A percentile compares a stretch with the other conserved stretches of the same genome.
These are phyloP conservation scores for Drepana falcataria DNA, from an alignment of 2,888 invertebrate species.

Conservation along the genomic window DNA sequence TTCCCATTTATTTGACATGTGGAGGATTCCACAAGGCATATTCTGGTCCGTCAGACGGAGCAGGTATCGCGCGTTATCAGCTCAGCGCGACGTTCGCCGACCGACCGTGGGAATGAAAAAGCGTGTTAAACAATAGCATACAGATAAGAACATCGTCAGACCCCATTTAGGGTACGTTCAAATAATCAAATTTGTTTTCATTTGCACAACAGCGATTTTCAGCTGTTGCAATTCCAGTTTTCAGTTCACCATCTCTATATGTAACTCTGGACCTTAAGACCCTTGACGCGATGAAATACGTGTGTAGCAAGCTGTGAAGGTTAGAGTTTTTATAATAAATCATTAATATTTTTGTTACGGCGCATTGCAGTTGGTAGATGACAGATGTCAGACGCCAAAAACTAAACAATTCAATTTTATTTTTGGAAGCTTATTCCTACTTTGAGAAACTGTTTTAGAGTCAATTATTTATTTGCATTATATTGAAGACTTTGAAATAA, in stretches of 20 bases:
- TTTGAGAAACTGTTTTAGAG: neutral
- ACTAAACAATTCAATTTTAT: neutral
- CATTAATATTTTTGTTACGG: no score
- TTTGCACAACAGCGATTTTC: constrained; percentile 21
- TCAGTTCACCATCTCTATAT: no score
- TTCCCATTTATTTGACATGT: constrained; percentile 7
- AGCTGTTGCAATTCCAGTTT: neutral
- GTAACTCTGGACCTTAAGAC: no score
- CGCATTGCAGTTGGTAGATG: neutral
- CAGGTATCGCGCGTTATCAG: constrained; percentile 64
- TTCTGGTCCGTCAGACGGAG: constrained; percentile 18
- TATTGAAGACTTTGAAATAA: neutral
- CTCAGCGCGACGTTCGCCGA: constrained; percentile 39
- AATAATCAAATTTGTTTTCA: constrained; percentile 64
- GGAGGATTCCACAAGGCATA: constrained; percentile 33
- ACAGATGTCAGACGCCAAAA: neutral
- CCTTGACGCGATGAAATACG: no score
- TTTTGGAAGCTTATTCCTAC: neutral
- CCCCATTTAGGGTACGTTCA: constrained; percentile 66
- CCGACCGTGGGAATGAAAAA: constrained; percentile 76
- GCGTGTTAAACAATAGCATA: constrained; percentile 72
- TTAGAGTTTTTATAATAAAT: neutral
- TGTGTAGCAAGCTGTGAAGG: neutral
- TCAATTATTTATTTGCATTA: neutral
- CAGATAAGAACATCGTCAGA: constrained; percentile 70